These are phyloP conservation scores for Phengaris alcon DNA, from an alignment of 2,888 invertebrate genomes.

Conservation along the genomic window DNA sequence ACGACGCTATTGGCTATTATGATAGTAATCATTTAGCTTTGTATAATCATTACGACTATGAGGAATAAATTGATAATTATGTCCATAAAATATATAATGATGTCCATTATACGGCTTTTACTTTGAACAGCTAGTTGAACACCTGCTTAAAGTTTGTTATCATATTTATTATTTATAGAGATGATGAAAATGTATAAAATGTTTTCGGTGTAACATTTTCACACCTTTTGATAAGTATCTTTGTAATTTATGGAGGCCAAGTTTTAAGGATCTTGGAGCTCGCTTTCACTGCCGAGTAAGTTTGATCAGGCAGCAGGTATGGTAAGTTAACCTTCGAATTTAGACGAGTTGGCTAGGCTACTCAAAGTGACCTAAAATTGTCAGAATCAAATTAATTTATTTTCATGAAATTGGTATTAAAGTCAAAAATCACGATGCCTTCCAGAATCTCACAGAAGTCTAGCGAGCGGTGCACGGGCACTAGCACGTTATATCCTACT, in stretches of 20 bases:
- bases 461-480: no score
- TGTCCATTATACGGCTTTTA: not conserved
- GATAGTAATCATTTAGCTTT: conserved; percentile 18
- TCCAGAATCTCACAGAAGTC: no score
- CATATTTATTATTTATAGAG: conserved; percentile 3
- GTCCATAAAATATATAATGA: conserved; percentile 12
- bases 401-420: no score
- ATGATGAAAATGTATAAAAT: conserved; percentile 18
- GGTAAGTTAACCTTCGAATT: no score
- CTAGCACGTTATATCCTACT: no score
- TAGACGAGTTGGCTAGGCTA: no score
- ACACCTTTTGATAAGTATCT: conserved; percentile 20
- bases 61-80: conserved; percentile 11
- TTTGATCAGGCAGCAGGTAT: no score
- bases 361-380: no score
- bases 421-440: no score
- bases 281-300: no score
- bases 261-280: not conserved
- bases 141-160: not conserved
- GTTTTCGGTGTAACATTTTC: conserved; percentile 4
- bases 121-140: conserved; percentile 9
- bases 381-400: no score
- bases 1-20: conserved; percentile 13
- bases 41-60: conserved; percentile 7
- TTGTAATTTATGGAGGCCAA: not conserved